Percentiles rank a stretch among this genome's conserved stretches.
These are phyloP conservation scores for Empidonax alnorum DNA, from an alignment of 2,113 vertebrate genomes.

Conservation along the genomic window DNA sequence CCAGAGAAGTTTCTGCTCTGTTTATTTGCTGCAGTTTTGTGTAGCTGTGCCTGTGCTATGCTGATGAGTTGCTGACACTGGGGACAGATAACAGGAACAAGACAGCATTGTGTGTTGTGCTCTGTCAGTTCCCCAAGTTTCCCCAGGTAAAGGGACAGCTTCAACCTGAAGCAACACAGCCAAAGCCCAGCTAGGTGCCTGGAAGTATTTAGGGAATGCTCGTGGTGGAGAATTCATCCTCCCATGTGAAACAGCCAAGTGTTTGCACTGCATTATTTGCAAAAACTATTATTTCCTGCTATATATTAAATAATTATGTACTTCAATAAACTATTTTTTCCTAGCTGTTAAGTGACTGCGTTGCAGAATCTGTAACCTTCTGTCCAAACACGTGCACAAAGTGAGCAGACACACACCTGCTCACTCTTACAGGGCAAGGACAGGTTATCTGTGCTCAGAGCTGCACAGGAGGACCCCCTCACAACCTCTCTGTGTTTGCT, in stretches of 20 bases:
- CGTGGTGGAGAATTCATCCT: not conserved
- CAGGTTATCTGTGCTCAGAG: not conserved
- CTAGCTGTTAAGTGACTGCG: not conserved
- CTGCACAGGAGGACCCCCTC: not conserved
- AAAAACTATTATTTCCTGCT: not conserved
- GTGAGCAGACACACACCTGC: not conserved
- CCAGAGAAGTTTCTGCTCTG: not conserved
- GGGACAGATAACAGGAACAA: slow-evolving; percentile 10
- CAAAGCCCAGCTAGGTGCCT: not conserved
- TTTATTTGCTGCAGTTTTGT: not conserved
- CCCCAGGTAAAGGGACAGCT: not conserved
- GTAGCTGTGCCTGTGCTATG: not conserved
- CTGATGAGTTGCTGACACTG: slow-evolving; percentile 33
- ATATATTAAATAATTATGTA: not conserved
- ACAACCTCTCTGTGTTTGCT: not conserved
- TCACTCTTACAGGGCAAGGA: not conserved
- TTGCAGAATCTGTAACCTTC: not conserved
- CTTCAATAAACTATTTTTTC: not conserved
- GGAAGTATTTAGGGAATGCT: not conserved
- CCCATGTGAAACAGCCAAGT: not conserved
- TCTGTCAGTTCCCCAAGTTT: not conserved
- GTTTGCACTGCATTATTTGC: not conserved
- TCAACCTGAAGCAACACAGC: not conserved
- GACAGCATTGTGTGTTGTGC: not conserved
- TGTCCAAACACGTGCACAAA: not conserved